These are phyloP conservation scores for Brachyhypopomus gauderio DNA, from an alignment of 2,113 vertebrate species.

Conservation along the genomic window DNA sequence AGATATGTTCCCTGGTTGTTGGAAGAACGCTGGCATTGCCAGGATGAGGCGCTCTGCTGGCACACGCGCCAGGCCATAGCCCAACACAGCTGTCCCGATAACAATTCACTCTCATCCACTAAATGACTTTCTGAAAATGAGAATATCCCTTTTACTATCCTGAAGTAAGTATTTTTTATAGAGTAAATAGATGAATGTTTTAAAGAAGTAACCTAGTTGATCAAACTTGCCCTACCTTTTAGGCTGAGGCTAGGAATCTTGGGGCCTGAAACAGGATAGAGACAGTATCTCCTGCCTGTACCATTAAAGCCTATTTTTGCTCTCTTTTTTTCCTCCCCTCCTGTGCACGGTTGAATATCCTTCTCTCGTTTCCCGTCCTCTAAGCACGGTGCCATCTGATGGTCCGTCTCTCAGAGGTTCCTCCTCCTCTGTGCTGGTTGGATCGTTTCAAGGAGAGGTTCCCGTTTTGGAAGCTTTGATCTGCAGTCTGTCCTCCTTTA, in stretches of 20 bases:
- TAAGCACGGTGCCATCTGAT: constrained; percentile 27
- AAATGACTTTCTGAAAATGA: background rate
- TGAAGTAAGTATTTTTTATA: background rate
- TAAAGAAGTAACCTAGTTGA: background rate
- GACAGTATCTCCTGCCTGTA: too few relatives aligned
- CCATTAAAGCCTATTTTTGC: background rate
- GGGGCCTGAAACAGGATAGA: background rate
- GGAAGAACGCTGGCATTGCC: background rate
- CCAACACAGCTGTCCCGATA: background rate
- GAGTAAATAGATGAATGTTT: background rate
- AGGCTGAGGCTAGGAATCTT: background rate
- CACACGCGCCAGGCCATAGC: background rate
- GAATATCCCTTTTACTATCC: background rate
- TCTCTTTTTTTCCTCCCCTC: background rate
- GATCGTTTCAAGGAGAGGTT: constrained; percentile 40
- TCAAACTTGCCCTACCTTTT: background rate
- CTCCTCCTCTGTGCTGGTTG: constrained; percentile 21
- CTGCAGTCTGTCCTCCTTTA: constrained; percentile 33
- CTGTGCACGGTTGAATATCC: background rate
- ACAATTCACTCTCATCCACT: background rate
- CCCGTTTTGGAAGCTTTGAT: constrained; percentile 39
- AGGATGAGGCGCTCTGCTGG: background rate
- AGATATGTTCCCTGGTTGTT: background rate
- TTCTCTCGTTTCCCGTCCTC: background rate
- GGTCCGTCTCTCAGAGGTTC: constrained; percentile 34